phyloP scores from a whole-genome alignment of 64 coral and sea anemone genomes.

The Catalaphyllia jardinei region DNA sequence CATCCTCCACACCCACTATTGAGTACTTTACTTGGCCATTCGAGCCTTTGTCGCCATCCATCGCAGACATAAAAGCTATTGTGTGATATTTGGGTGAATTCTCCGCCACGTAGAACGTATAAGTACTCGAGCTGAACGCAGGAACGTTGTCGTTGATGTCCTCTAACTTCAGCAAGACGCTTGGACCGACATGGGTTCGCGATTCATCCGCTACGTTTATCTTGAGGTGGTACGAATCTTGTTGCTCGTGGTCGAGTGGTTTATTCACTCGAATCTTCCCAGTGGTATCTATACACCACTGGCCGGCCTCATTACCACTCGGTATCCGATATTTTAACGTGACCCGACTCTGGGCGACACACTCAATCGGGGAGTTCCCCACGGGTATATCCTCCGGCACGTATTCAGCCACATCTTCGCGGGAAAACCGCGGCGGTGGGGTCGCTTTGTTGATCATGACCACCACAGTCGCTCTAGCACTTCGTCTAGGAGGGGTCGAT shows the following conservation, averaged over 20 bases:
- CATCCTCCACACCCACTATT: constrained; percentile 61
- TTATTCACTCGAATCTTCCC: constrained; percentile 40
- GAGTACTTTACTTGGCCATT: constrained; percentile 69
- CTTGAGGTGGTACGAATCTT: constrained; percentile 55
- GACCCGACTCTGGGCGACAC: not conserved
- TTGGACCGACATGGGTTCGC: constrained; percentile 36
- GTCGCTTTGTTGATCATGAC: constrained; percentile 42
- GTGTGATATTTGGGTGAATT: constrained; percentile 39
- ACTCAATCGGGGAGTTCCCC: constrained; percentile 11
- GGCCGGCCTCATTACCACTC: constrained; percentile 56
- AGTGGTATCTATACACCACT: constrained; percentile 85
- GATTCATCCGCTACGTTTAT: constrained; percentile 53
- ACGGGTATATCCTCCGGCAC: constrained; percentile 26
- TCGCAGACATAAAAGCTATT: constrained; percentile 47
- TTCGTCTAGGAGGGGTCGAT: constrained; percentile 40
- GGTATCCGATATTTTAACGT: constrained; percentile 74
- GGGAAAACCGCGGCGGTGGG: constrained; percentile 32
- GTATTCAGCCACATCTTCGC: not conserved
- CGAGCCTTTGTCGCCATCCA: constrained; percentile 61
- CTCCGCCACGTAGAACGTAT: constrained; percentile 59
- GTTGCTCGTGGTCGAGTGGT: constrained; percentile 64
- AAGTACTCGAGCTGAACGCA: constrained; percentile 38
- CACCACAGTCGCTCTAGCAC: constrained; percentile 49
- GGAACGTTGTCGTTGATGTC: constrained; percentile 92
- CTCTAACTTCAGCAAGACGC: constrained; percentile 38